phyloP scores from a whole-genome alignment of 2,113 vertebrate genomes.

The Phoxinus phoxinus region DNA sequence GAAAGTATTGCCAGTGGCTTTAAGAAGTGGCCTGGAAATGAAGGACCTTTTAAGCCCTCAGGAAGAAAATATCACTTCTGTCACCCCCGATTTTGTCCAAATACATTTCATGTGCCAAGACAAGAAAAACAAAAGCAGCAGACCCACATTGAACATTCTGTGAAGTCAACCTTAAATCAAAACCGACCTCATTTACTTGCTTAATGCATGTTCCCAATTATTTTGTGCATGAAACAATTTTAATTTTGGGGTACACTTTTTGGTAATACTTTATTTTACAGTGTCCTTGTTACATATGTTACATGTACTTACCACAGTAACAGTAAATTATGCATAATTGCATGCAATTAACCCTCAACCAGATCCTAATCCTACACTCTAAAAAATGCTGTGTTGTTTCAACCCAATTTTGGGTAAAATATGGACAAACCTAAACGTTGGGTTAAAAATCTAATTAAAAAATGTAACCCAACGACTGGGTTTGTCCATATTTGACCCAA shows the following conservation, averaged over 20 bases:
- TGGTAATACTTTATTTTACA: no score
- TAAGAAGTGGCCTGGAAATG: constrained; percentile 15
- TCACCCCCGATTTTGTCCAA: background rate
- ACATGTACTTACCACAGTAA: no score
- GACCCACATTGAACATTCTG: background rate
- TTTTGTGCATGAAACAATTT: background rate
- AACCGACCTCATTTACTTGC: background rate
- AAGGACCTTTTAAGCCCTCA: constrained; percentile 34
- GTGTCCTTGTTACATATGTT: no score
- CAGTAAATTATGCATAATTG: no score
- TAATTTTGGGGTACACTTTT: background rate
- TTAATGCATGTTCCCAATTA: background rate
- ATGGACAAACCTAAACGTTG: no score
- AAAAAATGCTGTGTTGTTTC: no score
- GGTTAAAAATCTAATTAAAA: no score
- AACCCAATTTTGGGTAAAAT: no score
- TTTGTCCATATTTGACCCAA: no score
- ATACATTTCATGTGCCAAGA: constrained; percentile 3
- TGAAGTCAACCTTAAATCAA: background rate
- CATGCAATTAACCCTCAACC: no score
- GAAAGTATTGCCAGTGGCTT: constrained; percentile 18
- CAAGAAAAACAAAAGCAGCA: background rate
- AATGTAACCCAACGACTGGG: no score
- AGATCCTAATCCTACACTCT: no score
- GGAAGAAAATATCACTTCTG: constrained; percentile 20